Conservation (phyloP, 2,797 vertebrate species). For the Astyanax mexicanus region DNA sequence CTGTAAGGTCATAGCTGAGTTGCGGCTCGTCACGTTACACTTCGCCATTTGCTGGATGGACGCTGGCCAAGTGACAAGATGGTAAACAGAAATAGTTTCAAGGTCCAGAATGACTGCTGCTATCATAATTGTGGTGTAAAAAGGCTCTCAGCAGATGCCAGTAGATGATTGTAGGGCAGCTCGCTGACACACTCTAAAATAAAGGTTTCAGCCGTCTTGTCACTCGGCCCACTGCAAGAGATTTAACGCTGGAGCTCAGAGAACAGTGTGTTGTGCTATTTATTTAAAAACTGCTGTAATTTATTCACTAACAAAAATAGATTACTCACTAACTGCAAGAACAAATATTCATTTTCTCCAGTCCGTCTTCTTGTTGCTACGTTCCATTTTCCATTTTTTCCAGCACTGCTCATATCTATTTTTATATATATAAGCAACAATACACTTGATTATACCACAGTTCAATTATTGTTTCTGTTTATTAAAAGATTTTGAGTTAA, state of each 20-base stretch:
- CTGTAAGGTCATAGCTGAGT: background rate
- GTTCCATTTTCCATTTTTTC: no score
- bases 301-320: background rate
- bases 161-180: background rate
- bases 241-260: background rate
- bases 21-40: conserved; percentile 15
- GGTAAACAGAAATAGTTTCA: conserved; percentile 17
- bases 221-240: background rate
- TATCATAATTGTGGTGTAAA: conserved; percentile 18
- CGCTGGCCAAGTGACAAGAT: conserved; percentile 5
- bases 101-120: conserved; percentile 25
- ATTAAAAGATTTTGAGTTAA: no score
- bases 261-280: no score
- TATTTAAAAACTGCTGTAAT: background rate
- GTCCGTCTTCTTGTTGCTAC: no score
- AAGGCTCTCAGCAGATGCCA: conserved; percentile 9
- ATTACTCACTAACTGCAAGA: background rate
- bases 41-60: background rate
- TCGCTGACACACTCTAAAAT: background rate
- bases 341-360: no score
- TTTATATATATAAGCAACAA: no score
- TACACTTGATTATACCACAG: no score
- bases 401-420: no score
- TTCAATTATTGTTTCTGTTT: no score
- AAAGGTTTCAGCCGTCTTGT: background rate